phyloP scores from a whole-genome alignment of 2,888 invertebrate species.

The Phaedon cochleariae region DNA sequence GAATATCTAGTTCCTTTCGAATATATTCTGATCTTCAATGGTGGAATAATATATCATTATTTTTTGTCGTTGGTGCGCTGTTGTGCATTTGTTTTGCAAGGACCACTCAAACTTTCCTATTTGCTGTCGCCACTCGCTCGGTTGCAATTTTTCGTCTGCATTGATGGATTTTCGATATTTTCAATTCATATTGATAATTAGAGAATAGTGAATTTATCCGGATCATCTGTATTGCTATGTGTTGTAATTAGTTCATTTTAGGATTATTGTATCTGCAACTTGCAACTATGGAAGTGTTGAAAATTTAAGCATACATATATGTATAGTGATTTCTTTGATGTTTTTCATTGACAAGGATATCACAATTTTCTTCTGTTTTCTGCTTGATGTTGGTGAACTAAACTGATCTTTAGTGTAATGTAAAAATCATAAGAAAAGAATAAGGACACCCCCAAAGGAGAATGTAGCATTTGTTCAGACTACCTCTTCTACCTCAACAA shows the following conservation, averaged over 20 bases:
- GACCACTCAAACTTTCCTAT: constrained; percentile 82
- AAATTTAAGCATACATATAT: no score
- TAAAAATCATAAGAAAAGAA: no score
- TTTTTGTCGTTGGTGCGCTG: constrained; percentile 63
- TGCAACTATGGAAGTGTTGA: no score
- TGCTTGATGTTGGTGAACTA: no score
- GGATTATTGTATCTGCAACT: no score
- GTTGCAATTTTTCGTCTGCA: constrained; percentile 54
- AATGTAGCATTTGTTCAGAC: no score
- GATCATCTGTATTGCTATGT: not conserved
- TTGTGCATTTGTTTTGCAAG: constrained; percentile 71
- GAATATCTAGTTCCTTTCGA: constrained; percentile 8
- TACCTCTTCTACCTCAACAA: no score
- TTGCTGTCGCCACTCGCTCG: constrained; percentile 62
- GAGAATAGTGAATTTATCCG: not conserved
- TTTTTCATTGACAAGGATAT: no score
- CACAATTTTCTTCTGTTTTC: no score
- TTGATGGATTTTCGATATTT: constrained; percentile 28
- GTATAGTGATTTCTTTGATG: no score
- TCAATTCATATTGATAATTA: not conserved
- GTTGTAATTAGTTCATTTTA: not conserved
- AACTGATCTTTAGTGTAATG: no score
- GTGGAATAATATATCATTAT: constrained; percentile 42
- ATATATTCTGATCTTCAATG: constrained; percentile 33
- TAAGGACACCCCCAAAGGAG: no score